Evolutionary conservation across 30 jellyfish, hydroid and myxozoan genomes (phyloP), one percentile per base, ranked within the genome.

Genomic region (Rhopilema esculentum): DNA sequence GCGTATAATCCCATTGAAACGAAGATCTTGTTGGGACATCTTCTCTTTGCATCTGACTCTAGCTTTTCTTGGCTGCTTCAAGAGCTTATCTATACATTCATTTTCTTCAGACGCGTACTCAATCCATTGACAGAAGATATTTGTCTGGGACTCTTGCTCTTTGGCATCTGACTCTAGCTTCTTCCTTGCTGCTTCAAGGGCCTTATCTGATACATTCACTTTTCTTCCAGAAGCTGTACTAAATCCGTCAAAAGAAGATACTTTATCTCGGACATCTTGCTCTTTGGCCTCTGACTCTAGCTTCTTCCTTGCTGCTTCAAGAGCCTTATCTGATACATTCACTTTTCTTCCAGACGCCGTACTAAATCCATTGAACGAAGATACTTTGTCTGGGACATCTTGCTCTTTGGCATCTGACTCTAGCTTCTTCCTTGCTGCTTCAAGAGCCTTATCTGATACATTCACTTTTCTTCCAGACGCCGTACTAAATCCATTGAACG

Each of bases 1-100:
- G 30, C 1, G 87, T 96, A 75, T 75, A 65, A 91, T 85, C 18
- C 97, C 97, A 24, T 22, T 25, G 64, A 84, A 91, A 48, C 27
- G 33, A 33, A n/a, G 2, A 26, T 27, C 73, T 25, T 50, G 33
- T n/a, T n/a, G n/a, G 4, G 8, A 25, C 16, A 0, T 52, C 51
- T 26, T 21, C 24, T 9, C 31, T 30, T 20, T 1, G 15, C 64
- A 40, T 27, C 22, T 18, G 33, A 67, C 20, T 67, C 77, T 23
- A 23, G 20, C 22, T 67, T 67, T 8, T 63, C 17, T 63, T n/a
- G 29, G 29, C 27, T 19, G 72, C 72, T 63, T 63, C 72, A 19
- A 63, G 72, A 63, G n/a, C n/a, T n/a, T n/a, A n/a, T n/a, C n/a
- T n/a, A n/a, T n/a, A n/a, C n/a, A n/a, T n/a, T n/a, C n/a, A n/a